A percentile compares a stretch with the other conserved stretches of the same genome.
phyloP scores from a whole-genome alignment of 1,140 invertebrate genomes.

The Heliconius hermathena region DNA sequence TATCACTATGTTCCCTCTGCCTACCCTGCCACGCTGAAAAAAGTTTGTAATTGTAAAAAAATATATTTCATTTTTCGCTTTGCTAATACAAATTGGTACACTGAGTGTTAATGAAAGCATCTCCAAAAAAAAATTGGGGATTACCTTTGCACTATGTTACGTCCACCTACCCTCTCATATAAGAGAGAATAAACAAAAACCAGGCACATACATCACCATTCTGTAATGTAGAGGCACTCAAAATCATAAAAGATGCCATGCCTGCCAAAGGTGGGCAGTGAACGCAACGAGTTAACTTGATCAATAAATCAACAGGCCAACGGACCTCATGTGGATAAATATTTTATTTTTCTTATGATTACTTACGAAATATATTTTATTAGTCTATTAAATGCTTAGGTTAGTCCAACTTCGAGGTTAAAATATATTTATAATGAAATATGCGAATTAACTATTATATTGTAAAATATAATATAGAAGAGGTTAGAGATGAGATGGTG shows the following conservation, averaged over 20 bases:
- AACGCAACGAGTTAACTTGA: constrained; percentile 13
- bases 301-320: constrained; percentile 16
- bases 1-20: no score
- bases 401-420: no score
- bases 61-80: no score
- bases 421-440: no score
- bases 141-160: not conserved
- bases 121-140: no score
- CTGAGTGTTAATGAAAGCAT: no score
- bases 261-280: not conserved
- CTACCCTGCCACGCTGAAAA: no score
- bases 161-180: not conserved
- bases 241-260: not conserved
- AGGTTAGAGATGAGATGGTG: not conserved
- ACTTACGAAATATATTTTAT: constrained; percentile 26
- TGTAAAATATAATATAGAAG: no score
- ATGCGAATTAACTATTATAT: not conserved
- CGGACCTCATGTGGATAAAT: constrained; percentile 16
- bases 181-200: not conserved
- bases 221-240: not conserved
- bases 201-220: not conserved
- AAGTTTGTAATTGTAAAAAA: no score
- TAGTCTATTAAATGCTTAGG: constrained; percentile 4
- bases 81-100: no score
- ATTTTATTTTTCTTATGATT: constrained; percentile 24